Base-by-base conservation (phyloP, 2,113 vertebrate species). In the Nothobranchius kuhntae region DNA sequence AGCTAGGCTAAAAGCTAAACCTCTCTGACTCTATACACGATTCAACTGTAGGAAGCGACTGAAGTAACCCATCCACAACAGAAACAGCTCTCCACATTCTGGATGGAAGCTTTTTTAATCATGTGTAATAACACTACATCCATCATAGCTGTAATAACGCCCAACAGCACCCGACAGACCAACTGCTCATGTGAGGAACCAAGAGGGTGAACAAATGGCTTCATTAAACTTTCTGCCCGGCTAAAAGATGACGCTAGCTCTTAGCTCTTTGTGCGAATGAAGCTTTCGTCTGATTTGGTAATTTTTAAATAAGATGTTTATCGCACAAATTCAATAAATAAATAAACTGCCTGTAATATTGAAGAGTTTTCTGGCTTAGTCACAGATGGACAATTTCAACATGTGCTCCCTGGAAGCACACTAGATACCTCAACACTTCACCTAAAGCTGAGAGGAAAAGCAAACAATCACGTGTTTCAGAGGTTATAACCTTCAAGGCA, bases 171-270 rank as follows among this genome's bases (percentile, higher is more conserved):
- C 63, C 59, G 10, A 50, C 12, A 30, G 30, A 74, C 60, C 71
- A 83, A 83, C 76, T 77, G 86, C 69, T 80, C 9, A 3, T 7
- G 38, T 6, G 38, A 40, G 38, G 6, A 40, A 40, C 38, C 21
- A 10, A 48, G 59, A 53, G 68, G 47, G 47, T 26, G 56, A 77
- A 50, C 69, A 86, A 78, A 82, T 73, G 69, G 69, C 76, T 76
- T 46, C 64, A 15, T 46, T 17, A 47, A 64, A 82, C 75, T 69
- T 30, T 59, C 61, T 59, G 14, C 53, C 52, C 67, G 14, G 40
- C 61, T 71, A 71, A 71, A 51, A 68, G 71, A 40, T 0, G 38
- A 60, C 44, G 17, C 11, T 36, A 60, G 80, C 35, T 6, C 17
- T 71, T 67, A 71, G 58, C 54, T 46, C 73, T 51, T 42, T 15